phyloP scores from a whole-genome alignment of 2,888 invertebrate species.

The Andrena dorsata region DNA sequence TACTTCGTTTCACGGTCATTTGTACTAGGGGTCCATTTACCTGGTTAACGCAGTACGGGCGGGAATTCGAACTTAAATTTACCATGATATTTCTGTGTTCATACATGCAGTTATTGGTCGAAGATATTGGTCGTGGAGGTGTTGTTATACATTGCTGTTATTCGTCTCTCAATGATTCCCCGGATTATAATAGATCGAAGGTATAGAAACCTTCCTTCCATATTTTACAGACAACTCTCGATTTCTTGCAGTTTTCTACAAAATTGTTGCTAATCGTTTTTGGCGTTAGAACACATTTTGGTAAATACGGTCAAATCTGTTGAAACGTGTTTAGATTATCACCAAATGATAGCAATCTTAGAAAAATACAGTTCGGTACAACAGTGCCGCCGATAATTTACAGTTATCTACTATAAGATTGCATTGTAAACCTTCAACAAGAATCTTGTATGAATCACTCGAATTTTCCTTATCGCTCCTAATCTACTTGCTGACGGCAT shows the following conservation, averaged over 20 bases:
- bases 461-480: not conserved
- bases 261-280: not conserved
- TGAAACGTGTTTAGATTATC: not conserved
- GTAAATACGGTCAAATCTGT: not conserved
- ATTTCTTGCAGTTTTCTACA: not conserved
- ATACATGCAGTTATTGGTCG: not conserved
- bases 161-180: not conserved
- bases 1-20: not conserved
- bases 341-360: not conserved
- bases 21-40: not conserved
- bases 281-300: not conserved
- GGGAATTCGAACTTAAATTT: not conserved
- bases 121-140: not conserved
- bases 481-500: constrained; percentile 9
- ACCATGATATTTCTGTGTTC: not conserved
- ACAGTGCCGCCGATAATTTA: not conserved
- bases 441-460: not conserved
- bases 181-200: not conserved
- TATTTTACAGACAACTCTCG: not conserved
- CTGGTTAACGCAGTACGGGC: not conserved
- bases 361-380: not conserved
- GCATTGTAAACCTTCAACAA: not conserved
- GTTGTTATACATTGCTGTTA: not conserved
- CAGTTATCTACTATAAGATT: not conserved
- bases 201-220: not conserved